Evolutionary conservation across 2,888 invertebrate species (phyloP), one percentile per base, ranked within the genome.

Genomic region (Meteorus colon): DNA sequence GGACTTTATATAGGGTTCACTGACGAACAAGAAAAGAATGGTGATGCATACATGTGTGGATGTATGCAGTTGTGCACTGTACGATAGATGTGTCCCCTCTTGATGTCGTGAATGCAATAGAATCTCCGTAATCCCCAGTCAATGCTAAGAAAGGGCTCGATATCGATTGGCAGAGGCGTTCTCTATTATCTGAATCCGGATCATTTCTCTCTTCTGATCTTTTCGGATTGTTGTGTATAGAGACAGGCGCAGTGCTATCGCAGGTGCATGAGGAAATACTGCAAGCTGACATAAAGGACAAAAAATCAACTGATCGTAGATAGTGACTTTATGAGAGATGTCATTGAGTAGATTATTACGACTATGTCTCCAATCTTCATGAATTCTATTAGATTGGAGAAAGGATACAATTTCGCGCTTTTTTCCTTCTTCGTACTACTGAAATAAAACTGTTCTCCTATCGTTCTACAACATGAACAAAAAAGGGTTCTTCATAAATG

Each of bases 1-100:
- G 29, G 72, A 48, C 76, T 76, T 76, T 76, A 76, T 76, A 73
- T 69, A 73, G 76, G 68, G 63, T 73, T 73, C 59, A 24, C 66
- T 31, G 37, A 16, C 41, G 60, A 6, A 70, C 27, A 70, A 66
- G 66, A 63, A 63, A 10, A 37, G 8, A 19, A 19, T 34, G 19
- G 37, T 37, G 16, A 34, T 37, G 37, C 34, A 37, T 31, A 34
- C n/a, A 34, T 63, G 48, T 48, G 16, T 48, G 41, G 5, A 55
- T 37, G 65, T 65, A 55, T n/a, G 34, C 37, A 65, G n/a, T 62
- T 62, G 19, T 8, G 19, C 5, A 55, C 55, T n/a, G 19, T 55
- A n/a, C n/a, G 48, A 48, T 48, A 6, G 19, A 37, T 51, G n/a
- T 70, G 65, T 71, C 75, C 70, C 65, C 69, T 51, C 69, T 59